phyloP scores from a whole-genome alignment of 2,888 invertebrate genomes.

The Eristalinus aeneus region DNA sequence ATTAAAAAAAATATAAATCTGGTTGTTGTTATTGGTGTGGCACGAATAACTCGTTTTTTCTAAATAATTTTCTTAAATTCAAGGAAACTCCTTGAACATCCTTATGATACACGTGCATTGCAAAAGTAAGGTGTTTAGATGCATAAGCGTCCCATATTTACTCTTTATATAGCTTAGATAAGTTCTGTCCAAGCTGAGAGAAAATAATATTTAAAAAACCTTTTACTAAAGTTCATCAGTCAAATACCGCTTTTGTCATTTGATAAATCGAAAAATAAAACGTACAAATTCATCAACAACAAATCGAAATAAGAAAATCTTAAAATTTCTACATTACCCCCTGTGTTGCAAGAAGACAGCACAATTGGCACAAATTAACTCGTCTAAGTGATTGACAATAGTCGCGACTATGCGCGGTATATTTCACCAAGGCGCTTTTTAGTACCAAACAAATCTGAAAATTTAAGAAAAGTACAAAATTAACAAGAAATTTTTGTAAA shows the following conservation, averaged over 20 bases:
- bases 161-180: too few relatives aligned
- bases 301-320: neutral
- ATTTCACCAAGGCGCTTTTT: constrained; percentile 16
- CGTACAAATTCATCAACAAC: neutral
- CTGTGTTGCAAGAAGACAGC: neutral
- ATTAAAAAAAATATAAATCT: too few relatives aligned
- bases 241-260: neutral
- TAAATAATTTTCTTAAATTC: too few relatives aligned
- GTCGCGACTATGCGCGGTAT: constrained; percentile 45
- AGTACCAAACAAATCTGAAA: constrained; percentile 29
- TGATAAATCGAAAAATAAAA: constrained; percentile 8
- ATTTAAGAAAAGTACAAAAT: constrained; percentile 15
- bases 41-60: too few relatives aligned
- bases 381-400: constrained; percentile 31
- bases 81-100: too few relatives aligned
- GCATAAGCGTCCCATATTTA: too few relatives aligned
- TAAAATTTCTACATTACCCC: constrained; percentile 21
- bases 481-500: neutral
- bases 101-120: too few relatives aligned
- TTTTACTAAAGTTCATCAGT: neutral
- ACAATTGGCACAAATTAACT: constrained; percentile 22
- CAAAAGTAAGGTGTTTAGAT: too few relatives aligned
- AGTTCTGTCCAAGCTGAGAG: too few relatives aligned
- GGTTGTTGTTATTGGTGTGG: too few relatives aligned
- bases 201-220: too few relatives aligned